Percentiles rank a stretch among this genome's conserved stretches.
phyloP scores from a whole-genome alignment of 2,113 vertebrate genomes.

The Drymodes brunneopygia region DNA sequence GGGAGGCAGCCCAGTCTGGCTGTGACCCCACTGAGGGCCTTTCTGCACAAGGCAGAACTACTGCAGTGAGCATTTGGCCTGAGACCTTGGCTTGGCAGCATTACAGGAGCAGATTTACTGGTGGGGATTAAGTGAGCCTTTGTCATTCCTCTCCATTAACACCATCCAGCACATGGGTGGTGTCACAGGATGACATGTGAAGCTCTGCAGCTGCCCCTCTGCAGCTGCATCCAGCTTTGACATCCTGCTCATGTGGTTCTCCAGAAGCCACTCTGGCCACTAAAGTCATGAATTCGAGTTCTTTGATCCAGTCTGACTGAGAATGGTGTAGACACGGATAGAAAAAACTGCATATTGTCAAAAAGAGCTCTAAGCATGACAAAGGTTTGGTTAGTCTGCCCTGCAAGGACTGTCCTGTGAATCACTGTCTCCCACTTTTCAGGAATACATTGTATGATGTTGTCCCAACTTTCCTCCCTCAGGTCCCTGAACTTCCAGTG shows the following conservation, averaged over 20 bases:
- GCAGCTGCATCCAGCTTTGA: not conserved
- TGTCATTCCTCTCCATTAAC: constrained; percentile 26
- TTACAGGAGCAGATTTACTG: not conserved
- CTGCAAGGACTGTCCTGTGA: not conserved
- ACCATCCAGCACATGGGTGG: not conserved
- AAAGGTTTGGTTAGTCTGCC: not conserved
- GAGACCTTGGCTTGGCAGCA: not conserved
- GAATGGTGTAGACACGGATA: not conserved
- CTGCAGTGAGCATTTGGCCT: not conserved
- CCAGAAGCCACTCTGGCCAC: not conserved
- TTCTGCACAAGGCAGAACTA: not conserved
- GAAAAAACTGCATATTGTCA: not conserved
- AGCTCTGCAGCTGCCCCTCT: not conserved
- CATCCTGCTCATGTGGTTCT: not conserved
- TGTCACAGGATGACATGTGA: not conserved
- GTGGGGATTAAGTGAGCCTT: not conserved
- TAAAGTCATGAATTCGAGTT: not conserved
- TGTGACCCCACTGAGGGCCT: not conserved
- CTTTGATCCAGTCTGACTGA: not conserved
- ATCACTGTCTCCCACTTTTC: not conserved
- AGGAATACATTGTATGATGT: not conserved
- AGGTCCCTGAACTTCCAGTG: not conserved
- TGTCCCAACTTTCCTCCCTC: not conserved
- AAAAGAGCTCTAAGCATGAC: not conserved
- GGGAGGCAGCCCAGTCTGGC: not conserved